Conservation (phyloP, 2,113 vertebrate species). For the Callocephalon fimbriatum region DNA sequence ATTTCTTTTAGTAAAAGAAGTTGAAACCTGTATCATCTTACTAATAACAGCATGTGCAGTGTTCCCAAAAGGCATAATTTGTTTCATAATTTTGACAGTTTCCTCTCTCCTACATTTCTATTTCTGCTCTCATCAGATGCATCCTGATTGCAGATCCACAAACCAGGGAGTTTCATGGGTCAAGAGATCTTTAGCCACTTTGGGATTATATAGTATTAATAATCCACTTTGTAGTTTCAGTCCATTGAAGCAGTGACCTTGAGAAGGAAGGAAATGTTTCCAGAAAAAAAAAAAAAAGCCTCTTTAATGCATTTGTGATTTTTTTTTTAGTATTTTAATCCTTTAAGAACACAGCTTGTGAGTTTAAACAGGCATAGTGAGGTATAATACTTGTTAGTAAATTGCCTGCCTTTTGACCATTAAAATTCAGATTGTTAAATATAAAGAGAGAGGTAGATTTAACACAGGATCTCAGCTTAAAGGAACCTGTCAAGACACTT, state of each 20-base stretch:
- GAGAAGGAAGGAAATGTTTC: not conserved
- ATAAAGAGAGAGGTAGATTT: not conserved
- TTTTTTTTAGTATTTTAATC: not conserved
- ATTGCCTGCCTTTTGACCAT: not conserved
- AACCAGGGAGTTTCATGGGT: not conserved
- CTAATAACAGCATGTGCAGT: not conserved
- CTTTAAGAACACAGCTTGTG: not conserved
- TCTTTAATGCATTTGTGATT: not conserved
- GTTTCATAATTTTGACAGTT: not conserved
- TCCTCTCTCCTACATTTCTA: not conserved
- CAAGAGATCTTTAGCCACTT: not conserved
- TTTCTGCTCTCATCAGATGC: not conserved
- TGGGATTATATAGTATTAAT: not conserved
- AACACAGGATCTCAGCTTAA: not conserved
- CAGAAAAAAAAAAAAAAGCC: too few species aligned
- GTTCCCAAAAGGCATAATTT: not conserved
- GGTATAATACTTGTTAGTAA: not conserved
- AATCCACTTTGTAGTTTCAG: not conserved
- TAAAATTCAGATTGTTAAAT: not conserved
- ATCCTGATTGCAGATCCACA: not conserved
- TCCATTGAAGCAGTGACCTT: not conserved
- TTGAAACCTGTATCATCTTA: not conserved
- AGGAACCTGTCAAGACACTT: constrained; percentile 1
- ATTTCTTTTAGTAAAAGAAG: not conserved
- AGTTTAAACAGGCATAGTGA: not conserved